Base-by-base conservation (phyloP, 2,797 vertebrate species). In the Rhincodon typus region DNA sequence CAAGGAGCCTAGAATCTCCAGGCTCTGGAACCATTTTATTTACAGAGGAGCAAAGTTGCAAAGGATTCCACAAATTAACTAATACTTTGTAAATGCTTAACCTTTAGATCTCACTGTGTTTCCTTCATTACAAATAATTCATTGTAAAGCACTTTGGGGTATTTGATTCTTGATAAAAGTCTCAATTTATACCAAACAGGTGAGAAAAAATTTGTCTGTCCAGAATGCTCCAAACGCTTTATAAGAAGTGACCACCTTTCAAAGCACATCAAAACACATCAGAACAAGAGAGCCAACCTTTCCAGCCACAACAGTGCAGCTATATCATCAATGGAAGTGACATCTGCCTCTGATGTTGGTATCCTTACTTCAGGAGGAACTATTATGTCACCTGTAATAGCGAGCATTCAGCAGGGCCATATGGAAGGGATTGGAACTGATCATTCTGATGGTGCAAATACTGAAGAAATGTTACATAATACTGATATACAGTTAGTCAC, bases 221-320 rank as follows among this genome's bases (percentile, higher is more conserved):
- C 98, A 4, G 99, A 99, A 98, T 99, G 99, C 98, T 99, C 99
- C 97, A 99, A 99, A 97, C 98, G 99, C 96, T 99, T 99, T 97
- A 99, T 99, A 99, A 98, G 99, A 97, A 99, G 99, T 97, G 99
- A 99, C 97, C 99, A 99, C 97, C 98, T 99, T 98, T 99, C 99
- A 97, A 99, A 99, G 98, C 99, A 99, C 97, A 99, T 99, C 98
- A 99, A 99, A 98, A 99, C 99, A 96, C 99, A 99, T 98, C 99
- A 99, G 97, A 99, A 99, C 98, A 99, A 99, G 98, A 99, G 99
- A 98, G 98, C 98, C 96, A 98, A 99, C 98, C 98, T 98, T 97
- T 98, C 98, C 95, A 98, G 98, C 97, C 70, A 95, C 46, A 95
- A 95, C n/a, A 98, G 98, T 97, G 97, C 98, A 96, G 98, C 98